A percentile compares a stretch with the other conserved stretches of the same genome.
Conservation (phyloP, 2,113 vertebrate species). For the Psettodes erumei region DNA sequence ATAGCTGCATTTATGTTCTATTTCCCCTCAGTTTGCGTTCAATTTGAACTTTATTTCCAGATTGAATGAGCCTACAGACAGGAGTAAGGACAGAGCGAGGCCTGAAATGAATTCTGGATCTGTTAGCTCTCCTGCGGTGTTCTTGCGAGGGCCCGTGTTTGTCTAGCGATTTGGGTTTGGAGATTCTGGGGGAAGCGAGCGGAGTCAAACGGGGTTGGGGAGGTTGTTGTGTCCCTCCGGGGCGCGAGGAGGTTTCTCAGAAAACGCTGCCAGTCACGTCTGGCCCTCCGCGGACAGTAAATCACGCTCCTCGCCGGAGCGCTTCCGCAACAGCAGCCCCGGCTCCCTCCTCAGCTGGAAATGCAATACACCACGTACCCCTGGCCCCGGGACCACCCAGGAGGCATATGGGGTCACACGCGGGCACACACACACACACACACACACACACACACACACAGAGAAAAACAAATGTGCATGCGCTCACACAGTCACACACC, state of each 20-base stretch:
- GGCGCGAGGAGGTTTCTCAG: slow-evolving; percentile 57
- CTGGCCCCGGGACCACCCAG: slow-evolving; percentile 74
- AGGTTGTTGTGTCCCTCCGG: slow-evolving; percentile 58
- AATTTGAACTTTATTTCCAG: neutral
- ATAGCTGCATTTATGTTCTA: neutral
- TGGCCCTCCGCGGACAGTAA: slow-evolving; percentile 67
- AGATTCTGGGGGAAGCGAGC: slow-evolving; percentile 14
- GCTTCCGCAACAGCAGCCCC: slow-evolving; percentile 66
- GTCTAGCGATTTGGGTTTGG: slow-evolving; percentile 55
- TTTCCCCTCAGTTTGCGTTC: slow-evolving; percentile 4
- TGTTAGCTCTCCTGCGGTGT: slow-evolving; percentile 26
- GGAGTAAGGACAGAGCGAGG: slow-evolving; percentile 1
- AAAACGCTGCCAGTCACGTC: slow-evolving; percentile 72
- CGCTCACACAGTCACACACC: slow-evolving; percentile 27
- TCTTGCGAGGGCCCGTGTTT: slow-evolving; percentile 29
- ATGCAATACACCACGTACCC: slow-evolving; percentile 68
- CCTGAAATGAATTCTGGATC: slow-evolving; percentile 16
- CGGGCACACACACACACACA: slow-evolving; percentile 30
- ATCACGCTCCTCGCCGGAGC: slow-evolving; percentile 59
- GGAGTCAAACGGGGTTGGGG: slow-evolving; percentile 37
- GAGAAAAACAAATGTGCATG: slow-evolving; percentile 55
- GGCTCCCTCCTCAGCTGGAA: slow-evolving; percentile 69
- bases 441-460: slow-evolving; percentile 28
- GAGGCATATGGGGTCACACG: slow-evolving; percentile 59
- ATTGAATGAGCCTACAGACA: neutral